phyloP scores from a whole-genome alignment of 2,797 vertebrate genomes.

The Acomys russatus region DNA sequence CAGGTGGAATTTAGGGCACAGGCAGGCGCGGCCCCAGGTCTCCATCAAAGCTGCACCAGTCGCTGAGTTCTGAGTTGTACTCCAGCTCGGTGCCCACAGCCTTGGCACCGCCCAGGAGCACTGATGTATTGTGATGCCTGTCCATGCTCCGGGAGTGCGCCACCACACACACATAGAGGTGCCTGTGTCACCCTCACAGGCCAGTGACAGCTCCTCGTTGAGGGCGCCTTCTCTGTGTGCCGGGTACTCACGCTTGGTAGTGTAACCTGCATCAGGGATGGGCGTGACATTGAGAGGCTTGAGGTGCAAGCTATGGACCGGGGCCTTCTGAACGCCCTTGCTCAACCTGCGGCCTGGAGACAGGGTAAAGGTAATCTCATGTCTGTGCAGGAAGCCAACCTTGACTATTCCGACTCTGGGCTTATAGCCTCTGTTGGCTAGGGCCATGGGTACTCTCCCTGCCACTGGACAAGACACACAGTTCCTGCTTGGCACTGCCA shows the following conservation, averaged over 20 bases:
- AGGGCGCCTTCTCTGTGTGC: conserved; percentile 96
- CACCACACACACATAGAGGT: conserved; percentile 90
- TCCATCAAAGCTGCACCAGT: conserved; percentile 98
- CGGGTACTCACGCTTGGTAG: conserved; percentile 94
- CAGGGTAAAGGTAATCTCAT: conserved; percentile 95
- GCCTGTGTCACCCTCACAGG: conserved; percentile 90
- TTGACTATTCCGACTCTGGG: conserved; percentile 85
- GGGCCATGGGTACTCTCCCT: conserved; percentile 84
- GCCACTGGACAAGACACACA: conserved; percentile 35
- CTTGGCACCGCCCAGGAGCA: conserved; percentile 96
- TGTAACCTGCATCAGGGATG: conserved; percentile 92
- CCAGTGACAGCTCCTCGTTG: conserved; percentile 94
- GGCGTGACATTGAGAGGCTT: conserved; percentile 90
- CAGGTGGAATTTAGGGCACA: conserved; percentile 77
- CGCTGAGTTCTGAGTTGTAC: conserved; percentile 98
- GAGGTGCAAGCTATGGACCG: conserved; percentile 93
- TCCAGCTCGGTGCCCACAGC: conserved; percentile 95
- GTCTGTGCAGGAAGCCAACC: conserved; percentile 97
- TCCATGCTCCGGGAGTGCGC: conserved; percentile 98
- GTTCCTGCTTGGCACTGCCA: conserved; percentile 43
- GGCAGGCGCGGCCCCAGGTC: background rate
- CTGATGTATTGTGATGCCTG: conserved; percentile 96
- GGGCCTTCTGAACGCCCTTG: conserved; percentile 90
- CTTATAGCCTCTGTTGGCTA: conserved; percentile 85
- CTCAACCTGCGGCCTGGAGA: conserved; percentile 91